phyloP scores from a whole-genome alignment of 2,113 vertebrate genomes.

The Albula goreensis region DNA sequence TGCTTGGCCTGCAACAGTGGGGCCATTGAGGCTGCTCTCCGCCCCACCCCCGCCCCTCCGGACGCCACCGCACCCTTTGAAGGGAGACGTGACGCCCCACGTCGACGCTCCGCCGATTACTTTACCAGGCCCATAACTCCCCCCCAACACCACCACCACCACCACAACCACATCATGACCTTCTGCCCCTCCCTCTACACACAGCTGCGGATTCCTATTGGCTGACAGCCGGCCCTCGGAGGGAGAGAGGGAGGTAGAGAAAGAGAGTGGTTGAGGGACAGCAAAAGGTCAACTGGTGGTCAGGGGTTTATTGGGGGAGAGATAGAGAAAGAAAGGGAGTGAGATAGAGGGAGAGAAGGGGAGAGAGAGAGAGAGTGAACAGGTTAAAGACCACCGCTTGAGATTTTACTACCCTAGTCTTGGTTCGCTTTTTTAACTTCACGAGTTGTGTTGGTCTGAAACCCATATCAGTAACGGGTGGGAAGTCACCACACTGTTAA shows the following conservation, averaged over 20 bases:
- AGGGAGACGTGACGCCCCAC: slow-evolving; percentile 64
- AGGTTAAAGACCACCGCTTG: slow-evolving; percentile 73
- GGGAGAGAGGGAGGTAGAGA: slow-evolving; percentile 22
- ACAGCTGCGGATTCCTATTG: slow-evolving; percentile 66
- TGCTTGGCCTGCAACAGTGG: slow-evolving; percentile 62
- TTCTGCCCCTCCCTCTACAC: slow-evolving; percentile 25
- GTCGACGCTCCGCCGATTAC: slow-evolving; percentile 68
- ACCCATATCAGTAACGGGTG: background rate
- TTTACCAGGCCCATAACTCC: slow-evolving; percentile 71
- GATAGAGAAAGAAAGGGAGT: background rate
- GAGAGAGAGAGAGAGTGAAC: slow-evolving; percentile 56
- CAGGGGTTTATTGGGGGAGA: slow-evolving; percentile 52
- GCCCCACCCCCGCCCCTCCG: slow-evolving; percentile 29
- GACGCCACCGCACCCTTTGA: slow-evolving; percentile 69
- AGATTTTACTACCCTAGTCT: slow-evolving; percentile 72
- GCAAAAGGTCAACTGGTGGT: slow-evolving; percentile 74
- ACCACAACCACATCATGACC: background rate
- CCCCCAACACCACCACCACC: slow-evolving; percentile 36
- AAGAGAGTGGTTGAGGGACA: slow-evolving; percentile 32
- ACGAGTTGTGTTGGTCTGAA: slow-evolving; percentile 43
- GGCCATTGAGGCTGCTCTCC: slow-evolving; percentile 56
- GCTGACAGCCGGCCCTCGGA: slow-evolving; percentile 40
- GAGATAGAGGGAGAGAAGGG: slow-evolving; percentile 32
- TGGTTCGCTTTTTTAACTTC: slow-evolving; percentile 43
- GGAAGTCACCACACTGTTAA: background rate